Evolutionary conservation across 30 jellyfish, hydroid and myxozoan genomes (phyloP), one percentile per base, ranked within the genome.

Genomic region (Mastigias papua): DNA sequence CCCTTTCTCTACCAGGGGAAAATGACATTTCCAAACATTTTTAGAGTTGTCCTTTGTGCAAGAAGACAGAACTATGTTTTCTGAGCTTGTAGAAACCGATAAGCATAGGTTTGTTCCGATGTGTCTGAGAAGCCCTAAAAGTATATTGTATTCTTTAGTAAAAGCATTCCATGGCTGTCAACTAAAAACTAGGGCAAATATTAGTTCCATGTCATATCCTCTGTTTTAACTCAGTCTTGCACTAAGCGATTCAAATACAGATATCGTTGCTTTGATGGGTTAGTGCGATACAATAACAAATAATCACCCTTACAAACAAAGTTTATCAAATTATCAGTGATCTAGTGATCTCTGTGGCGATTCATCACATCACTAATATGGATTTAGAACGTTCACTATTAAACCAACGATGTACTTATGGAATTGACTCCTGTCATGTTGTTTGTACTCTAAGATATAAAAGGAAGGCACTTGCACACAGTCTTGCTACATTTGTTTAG

Each of bases 21-120:
- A 81, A 46, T 81, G 83, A 32, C 91, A 81, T 48, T 81, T 81
- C 91, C 91, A 81, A 8, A 81, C 83, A 51, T 81, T 81, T n/a
- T 27, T 0, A 30, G 83, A 66, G 48, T 66, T 42, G 76, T 66
- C 60, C 25, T 27, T 63, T 25, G 76, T 46, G 75, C 91, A 81
- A 5, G 83, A n/a, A 19, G 91, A 62, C 75, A 66, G 61, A 33
- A 34, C n/a, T 17, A 81, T 31, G 26, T 66, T 60, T 15, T 81
- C 84, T 9, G 91, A 81, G 33, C 28, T 81, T n/a, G 83, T 19
- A 26, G 83, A 29, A 37, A 81, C 27, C 22, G 93, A 69, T 61
- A 84, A 27, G 78, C 93, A 84, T 34, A 16, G 21, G 30, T 50
- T 60, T 21, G 80, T 69, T 9, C 76, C 79, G 29, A 84, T 22